Percentiles rank a stretch among this genome's conserved stretches.
Conservation (phyloP, 2,797 vertebrate species). For the Chelon auratus region DNA sequence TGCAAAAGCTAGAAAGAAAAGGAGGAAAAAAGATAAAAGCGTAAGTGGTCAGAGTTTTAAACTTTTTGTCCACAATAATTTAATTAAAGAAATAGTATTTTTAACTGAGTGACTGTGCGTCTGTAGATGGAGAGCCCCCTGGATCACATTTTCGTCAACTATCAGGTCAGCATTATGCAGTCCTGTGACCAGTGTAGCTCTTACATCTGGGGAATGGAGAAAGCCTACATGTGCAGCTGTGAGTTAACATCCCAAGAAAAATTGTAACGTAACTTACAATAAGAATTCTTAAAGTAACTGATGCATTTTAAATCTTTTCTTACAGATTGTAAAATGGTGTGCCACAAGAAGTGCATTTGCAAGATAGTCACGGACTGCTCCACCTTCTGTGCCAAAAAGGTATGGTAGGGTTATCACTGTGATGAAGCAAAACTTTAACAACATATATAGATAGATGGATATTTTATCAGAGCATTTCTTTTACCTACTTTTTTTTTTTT, state of each 20-base stretch:
- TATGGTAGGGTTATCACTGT: slow-evolving; percentile 47
- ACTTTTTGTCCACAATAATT: neutral
- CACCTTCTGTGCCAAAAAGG: slow-evolving; percentile 88
- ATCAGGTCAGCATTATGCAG: slow-evolving; percentile 97
- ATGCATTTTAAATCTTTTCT: neutral
- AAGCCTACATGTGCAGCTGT: slow-evolving; percentile 96
- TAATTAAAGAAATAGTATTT: neutral
- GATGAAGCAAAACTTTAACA: neutral
- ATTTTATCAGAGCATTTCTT: too few relatives aligned
- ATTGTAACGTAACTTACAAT: neutral
- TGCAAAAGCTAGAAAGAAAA: slow-evolving; percentile 93
- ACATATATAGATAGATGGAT: neutral
- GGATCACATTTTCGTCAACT: slow-evolving; percentile 92
- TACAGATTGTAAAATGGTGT: slow-evolving; percentile 95
- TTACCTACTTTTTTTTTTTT: too few relatives aligned
- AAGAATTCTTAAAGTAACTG: rapidly evolving
- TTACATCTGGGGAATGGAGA: slow-evolving; percentile 99
- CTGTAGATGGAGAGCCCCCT: slow-evolving; percentile 90
- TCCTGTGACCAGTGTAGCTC: slow-evolving; percentile 96
- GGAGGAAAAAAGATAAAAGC: slow-evolving; percentile 92
- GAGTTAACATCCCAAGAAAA: slow-evolving; percentile 68
- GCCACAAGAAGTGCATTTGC: slow-evolving; percentile 95
- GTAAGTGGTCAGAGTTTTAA: slow-evolving; percentile 81
- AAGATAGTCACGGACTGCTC: slow-evolving; percentile 91
- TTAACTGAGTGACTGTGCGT: slow-evolving; percentile 10